Evolutionary conservation across 2,113 vertebrate genomes (phyloP), one percentile per base, ranked within the genome.

Genomic region (Cryptomyrus ogoouensis): DNA sequence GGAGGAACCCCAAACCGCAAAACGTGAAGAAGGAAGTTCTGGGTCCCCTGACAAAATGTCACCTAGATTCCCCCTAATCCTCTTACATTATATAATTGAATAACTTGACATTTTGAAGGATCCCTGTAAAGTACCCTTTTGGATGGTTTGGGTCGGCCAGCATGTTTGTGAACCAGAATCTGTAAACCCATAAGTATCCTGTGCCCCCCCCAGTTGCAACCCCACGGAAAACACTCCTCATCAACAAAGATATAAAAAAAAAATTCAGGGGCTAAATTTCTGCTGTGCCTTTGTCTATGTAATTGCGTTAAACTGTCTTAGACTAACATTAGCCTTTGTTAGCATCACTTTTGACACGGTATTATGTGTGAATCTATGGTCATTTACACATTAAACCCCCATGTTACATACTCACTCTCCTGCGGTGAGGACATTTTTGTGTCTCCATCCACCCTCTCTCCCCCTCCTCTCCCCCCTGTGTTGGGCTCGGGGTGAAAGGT

Each of bases 331-430:
- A 80, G 35, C 74, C 15, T 80, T 80, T 80, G 74, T 80, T 35
- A 80, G 74, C 31, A 17, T 80, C 35, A 42, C 74, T 80, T 80
- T 19, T 42, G 74, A 80, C 74, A 80, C 8, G 74, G 35, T 42
- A 19, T 42, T 80, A 80, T 80, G 74, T 42, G 74, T 80, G 74
- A 80, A 80, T 80, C 74, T 42, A 17, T 1, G 74, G 74, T 15
- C 70, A 80, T 80, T 80, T 42, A 80, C 74, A 80, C 74, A 80
- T 80, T 93, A 95, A 95, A 94, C 94, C 94, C 95, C 94, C 94
- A 93, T 92, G 84, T 93, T 93, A 92, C 88, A 91, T 94, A 94
- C 91, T 93, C 92, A 91, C 53, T 50, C 39, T 85, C 50, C 84
- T 50, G 52, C 58, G 12, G 88, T 17, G 49, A 83, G 39, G 39